Conservation (phyloP, 1,140 invertebrate species). For the Diorhabda elongata region DNA sequence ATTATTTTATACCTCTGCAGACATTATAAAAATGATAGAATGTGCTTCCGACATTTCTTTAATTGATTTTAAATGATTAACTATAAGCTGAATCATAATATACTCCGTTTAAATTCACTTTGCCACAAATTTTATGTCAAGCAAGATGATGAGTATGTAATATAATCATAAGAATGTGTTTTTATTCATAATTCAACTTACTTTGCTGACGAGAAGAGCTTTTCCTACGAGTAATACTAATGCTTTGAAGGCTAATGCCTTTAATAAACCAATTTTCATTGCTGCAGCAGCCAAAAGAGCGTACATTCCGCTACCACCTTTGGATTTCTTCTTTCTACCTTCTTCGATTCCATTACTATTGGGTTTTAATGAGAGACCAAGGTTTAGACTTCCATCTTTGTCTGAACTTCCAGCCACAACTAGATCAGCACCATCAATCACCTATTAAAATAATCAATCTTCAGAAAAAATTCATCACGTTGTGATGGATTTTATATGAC, state of each 20-base stretch:
- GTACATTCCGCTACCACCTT: constrained; percentile 69
- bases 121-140: no score
- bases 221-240: constrained; percentile 77
- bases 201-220: constrained; percentile 73
- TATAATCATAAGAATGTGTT: no score
- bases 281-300: constrained; percentile 70
- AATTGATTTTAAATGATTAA: no score
- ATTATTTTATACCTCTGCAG: no score
- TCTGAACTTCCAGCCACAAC: constrained; percentile 66
- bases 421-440: constrained; percentile 71
- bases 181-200: constrained; percentile 21
- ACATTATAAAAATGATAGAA: no score
- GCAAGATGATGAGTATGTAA: no score
- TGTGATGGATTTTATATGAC: no score
- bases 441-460: constrained; percentile 32
- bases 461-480: no score
- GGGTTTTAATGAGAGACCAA: constrained; percentile 67
- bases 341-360: constrained; percentile 40
- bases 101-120: no score
- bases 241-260: constrained; percentile 73
- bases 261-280: constrained; percentile 74
- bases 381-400: constrained; percentile 64
- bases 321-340: constrained; percentile 62
- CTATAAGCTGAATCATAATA: no score
- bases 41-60: no score